Percentiles rank a stretch among this genome's conserved stretches.
Evolutionary conservation across 2,888 invertebrate species (phyloP).

Genomic region (Apotomis turbidana): DNA sequence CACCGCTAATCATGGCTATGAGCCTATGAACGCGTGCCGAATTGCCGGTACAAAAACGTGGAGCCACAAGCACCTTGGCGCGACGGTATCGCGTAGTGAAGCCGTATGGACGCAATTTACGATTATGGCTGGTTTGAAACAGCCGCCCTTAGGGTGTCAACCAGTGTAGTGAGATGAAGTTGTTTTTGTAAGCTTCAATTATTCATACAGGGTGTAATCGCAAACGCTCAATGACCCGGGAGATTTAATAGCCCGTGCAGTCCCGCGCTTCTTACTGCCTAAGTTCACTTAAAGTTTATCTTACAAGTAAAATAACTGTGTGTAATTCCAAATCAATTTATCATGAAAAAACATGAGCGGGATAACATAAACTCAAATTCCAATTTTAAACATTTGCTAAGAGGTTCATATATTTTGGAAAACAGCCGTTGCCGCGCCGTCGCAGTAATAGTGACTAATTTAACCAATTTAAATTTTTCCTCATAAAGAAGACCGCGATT

Average conservation of each 20-base stretch:
- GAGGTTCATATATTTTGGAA: background rate
- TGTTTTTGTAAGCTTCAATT: background rate
- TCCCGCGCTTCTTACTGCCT: background rate
- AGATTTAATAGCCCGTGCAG: slow-evolving; percentile 10
- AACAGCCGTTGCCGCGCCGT: background rate
- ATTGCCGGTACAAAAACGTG: no score
- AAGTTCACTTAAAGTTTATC: background rate
- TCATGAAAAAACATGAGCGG: no score
- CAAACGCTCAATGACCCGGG: slow-evolving; percentile 7
- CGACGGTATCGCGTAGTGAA: no score
- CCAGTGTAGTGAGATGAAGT: no score
- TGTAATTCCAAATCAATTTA: background rate
- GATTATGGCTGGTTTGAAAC: no score
- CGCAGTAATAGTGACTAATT: slow-evolving; percentile 23
- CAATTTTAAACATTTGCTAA: no score
- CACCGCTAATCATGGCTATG: no score
- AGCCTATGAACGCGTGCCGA: no score
- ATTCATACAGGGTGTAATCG: slow-evolving; percentile 5
- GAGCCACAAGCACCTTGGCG: no score
- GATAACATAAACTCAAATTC: no score
- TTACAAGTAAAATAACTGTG: background rate
- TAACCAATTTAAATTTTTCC: slow-evolving; percentile 14
- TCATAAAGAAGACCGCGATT: slow-evolving; percentile 34
- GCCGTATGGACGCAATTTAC: no score
- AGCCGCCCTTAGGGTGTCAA: no score